Percentiles rank a stretch among this genome's conserved stretches.
These are phyloP conservation scores for Watsonalla cultraria DNA, from an alignment of 2,888 invertebrate genomes.

Conservation along the genomic window DNA sequence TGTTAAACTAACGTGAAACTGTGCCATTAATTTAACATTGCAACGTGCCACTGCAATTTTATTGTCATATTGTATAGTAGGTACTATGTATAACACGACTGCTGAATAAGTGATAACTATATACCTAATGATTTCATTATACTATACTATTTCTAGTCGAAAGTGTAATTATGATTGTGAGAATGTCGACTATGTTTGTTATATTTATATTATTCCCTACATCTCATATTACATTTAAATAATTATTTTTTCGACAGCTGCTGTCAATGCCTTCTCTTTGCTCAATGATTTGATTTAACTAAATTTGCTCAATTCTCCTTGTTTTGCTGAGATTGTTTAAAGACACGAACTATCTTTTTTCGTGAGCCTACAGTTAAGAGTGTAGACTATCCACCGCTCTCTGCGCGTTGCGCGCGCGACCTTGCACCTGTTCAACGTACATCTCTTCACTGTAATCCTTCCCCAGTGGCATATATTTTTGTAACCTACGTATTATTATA, in stretches of 20 bases:
- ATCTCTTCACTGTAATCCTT: constrained; percentile 38
- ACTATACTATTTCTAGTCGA: constrained; percentile 71
- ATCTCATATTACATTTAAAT: constrained; percentile 31
- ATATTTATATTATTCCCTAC: constrained; percentile 34
- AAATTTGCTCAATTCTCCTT: constrained; percentile 73
- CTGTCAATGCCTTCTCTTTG: constrained; percentile 65
- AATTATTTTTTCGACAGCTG: constrained; percentile 56
- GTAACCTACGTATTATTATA: constrained; percentile 62
- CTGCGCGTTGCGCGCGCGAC: constrained; percentile 11
- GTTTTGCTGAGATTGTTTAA: constrained; percentile 11
- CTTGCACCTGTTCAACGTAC: constrained; percentile 42
- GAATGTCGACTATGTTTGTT: constrained; percentile 59
- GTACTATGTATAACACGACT: constrained; percentile 72
- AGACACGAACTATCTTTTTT: not conserved
- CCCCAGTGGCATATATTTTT: constrained; percentile 68
- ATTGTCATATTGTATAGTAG: constrained; percentile 42
- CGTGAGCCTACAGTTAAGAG: constrained; percentile 1
- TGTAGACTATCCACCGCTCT: constrained; percentile 16
- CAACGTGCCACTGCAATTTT: constrained; percentile 72
- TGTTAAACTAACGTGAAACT: constrained; percentile 77
- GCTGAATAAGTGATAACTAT: constrained; percentile 73
- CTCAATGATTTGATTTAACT: constrained; percentile 71
- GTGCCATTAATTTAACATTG: constrained; percentile 78
- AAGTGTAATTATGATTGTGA: constrained; percentile 52
- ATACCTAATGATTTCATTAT: constrained; percentile 53